A percentile compares a stretch with the other conserved stretches of the same genome.
These are phyloP conservation scores for Drosophila virilis DNA, from an alignment of 1,140 invertebrate genomes.

Conservation along the genomic window DNA sequence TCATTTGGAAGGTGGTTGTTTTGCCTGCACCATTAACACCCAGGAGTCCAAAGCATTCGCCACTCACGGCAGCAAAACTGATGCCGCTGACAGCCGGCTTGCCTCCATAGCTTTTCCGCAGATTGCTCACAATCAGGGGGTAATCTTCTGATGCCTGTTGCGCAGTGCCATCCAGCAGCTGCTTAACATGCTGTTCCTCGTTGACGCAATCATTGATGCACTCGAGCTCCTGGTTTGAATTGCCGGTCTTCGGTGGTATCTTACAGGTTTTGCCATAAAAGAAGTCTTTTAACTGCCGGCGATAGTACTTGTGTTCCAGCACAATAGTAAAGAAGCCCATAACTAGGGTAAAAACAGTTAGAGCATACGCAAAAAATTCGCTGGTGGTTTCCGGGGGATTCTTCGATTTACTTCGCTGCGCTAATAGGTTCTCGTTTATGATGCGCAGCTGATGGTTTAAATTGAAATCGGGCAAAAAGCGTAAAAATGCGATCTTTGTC, in stretches of 20 bases:
- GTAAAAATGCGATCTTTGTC: slow-evolving; percentile 64
- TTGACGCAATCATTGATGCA: slow-evolving; percentile 44
- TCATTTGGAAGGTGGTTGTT: slow-evolving; percentile 94
- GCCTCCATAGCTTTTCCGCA: slow-evolving; percentile 70
- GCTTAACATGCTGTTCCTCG: slow-evolving; percentile 47
- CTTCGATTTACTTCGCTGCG: slow-evolving; percentile 19
- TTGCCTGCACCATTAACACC: slow-evolving; percentile 95
- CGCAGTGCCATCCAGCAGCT: slow-evolving; percentile 31
- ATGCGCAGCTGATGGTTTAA: slow-evolving; percentile 77
- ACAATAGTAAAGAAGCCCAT: slow-evolving; percentile 68
- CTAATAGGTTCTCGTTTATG: slow-evolving; percentile 77
- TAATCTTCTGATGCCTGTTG: slow-evolving; percentile 10
- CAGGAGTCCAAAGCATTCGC: slow-evolving; percentile 93
- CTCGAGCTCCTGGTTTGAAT: neutral
- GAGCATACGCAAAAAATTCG: slow-evolving; percentile 67
- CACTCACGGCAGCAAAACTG: slow-evolving; percentile 89
- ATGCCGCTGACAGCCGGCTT: slow-evolving; percentile 88
- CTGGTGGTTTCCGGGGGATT: slow-evolving; percentile 2
- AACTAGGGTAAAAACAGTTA: slow-evolving; percentile 36
- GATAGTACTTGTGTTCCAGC: slow-evolving; percentile 68
- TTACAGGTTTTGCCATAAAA: slow-evolving; percentile 26
- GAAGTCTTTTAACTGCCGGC: slow-evolving; percentile 32
- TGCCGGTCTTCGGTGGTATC: slow-evolving; percentile 12
- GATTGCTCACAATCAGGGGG: slow-evolving; percentile 71
- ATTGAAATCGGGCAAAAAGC: slow-evolving; percentile 79